Evolutionary conservation across 2,113 vertebrate genomes (phyloP).

Genomic region (Fregetta grallaria): DNA sequence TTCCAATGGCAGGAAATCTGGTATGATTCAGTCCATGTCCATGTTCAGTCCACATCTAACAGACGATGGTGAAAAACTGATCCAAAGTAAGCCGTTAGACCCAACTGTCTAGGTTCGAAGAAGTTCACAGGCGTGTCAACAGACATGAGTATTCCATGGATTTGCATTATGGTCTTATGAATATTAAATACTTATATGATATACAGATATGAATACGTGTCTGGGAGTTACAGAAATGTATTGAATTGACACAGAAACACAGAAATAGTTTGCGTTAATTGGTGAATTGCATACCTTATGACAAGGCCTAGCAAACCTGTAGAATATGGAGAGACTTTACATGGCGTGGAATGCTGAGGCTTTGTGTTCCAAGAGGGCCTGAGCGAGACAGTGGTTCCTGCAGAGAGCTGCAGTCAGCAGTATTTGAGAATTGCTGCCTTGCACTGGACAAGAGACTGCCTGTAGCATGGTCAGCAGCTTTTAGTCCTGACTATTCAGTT

Average conservation of each 20-base stretch:
- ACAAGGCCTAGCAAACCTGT: background rate
- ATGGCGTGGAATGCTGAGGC: background rate
- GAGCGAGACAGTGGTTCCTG: background rate
- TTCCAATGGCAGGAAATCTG: background rate
- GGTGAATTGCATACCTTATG: background rate
- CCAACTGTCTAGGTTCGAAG: background rate
- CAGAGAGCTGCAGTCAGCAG: constrained; percentile 14
- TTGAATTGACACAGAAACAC: background rate
- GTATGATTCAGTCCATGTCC: background rate
- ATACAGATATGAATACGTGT: background rate
- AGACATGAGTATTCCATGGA: background rate
- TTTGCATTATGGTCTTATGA: background rate
- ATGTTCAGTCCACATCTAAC: background rate
- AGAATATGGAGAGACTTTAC: background rate
- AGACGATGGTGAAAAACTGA: background rate
- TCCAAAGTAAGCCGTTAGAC: background rate
- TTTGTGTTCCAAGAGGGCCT: background rate
- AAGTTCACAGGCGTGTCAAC: background rate
- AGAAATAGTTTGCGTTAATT: background rate
- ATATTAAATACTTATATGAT: background rate
- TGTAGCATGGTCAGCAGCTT: constrained; percentile 22
- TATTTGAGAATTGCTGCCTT: constrained; percentile 19
- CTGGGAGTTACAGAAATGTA: background rate
- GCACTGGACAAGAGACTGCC: background rate
- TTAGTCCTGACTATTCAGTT: constrained; percentile 11